Conservation (phyloP, 2,113 vertebrate species). For the Cheirogaleus medius region DNA sequence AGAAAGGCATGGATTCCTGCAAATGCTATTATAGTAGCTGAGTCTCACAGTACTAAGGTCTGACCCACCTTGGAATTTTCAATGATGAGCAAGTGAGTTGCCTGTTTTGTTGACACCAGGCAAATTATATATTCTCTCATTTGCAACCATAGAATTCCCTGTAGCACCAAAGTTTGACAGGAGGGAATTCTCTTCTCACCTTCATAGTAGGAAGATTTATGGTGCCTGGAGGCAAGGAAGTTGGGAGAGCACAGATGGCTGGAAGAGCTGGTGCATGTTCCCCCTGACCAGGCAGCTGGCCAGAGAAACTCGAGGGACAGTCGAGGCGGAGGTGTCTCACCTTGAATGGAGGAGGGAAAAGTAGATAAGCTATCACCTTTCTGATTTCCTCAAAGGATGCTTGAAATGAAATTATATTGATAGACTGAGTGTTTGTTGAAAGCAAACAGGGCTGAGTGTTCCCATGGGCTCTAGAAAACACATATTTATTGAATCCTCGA, state of each 20-base stretch:
- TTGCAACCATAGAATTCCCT: not conserved
- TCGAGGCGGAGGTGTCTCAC: too few species aligned
- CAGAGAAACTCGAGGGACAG: not conserved
- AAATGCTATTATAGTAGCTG: not conserved
- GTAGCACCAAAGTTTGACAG: not conserved
- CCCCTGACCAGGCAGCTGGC: not conserved
- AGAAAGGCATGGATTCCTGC: not conserved
- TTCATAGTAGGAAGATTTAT: not conserved
- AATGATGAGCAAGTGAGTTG: not conserved
- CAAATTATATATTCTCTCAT: not conserved
- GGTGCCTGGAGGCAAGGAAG: not conserved
- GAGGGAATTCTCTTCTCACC: not conserved
- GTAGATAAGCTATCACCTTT: not conserved
- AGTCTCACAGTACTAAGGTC: not conserved
- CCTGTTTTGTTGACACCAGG: not conserved
- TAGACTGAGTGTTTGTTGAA: not conserved
- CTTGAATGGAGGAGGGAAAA: not conserved
- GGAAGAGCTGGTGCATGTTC: not conserved
- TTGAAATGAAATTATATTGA: constrained; percentile 36
- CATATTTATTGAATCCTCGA: not conserved
- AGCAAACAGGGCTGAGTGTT: not conserved
- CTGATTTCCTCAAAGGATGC: not conserved
- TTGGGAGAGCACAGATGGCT: not conserved
- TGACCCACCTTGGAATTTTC: not conserved
- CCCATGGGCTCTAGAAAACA: not conserved